Base-by-base conservation (phyloP, 2,888 invertebrate species). In the Xylophagus ater region DNA sequence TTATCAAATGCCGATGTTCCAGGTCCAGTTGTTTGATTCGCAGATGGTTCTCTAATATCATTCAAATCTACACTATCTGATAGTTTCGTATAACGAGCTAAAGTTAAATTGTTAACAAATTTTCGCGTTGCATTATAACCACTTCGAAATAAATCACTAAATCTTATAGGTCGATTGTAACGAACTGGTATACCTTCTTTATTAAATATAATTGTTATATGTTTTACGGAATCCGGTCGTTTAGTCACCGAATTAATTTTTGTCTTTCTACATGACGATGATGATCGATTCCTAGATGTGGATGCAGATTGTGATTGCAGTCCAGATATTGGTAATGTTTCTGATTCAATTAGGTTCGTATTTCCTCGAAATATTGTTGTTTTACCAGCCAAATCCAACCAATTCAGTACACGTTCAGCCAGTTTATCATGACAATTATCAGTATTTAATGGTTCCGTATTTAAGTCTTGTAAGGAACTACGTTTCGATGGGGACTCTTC, bases 301-400 rank as follows among this genome's bases (percentile, higher is more conserved):
- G 37, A 17, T n/a, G n/a, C n/a, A n/a, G n/a, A n/a, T n/a, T n/a
- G n/a, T 2, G 37, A 24, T 7, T 14, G 12, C 31, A 17, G 21
- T 31, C 24, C 24, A 8, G 30, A 3, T 7, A 17, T 9, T 4
- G 19, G 21, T 17, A 23, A 17, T 17, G 19, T 24, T n/a, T 34
- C 26, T 12, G 34, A 4, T 6, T 19, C 20, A 4, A 17, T n/a
- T 6, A 24, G n/a, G 8, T 18, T n/a, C 10, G 34, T 34, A 26
- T 39, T 41, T 2, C 36, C 31, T 19, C 39, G 36, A 18, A 41
- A 23, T 4, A 29, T 34, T 12, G 49, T 44, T 14, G 70, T 67
- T 52, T 74, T 73, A 0, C 78, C 79, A 0, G 83, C 82, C 40
- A 84, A 62, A 56, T 85, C 83, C 47, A 86, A 55, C 86, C 86